Evolutionary conservation across 2,888 invertebrate species (phyloP).

Genomic region (Shargacucullia verbasci): DNA sequence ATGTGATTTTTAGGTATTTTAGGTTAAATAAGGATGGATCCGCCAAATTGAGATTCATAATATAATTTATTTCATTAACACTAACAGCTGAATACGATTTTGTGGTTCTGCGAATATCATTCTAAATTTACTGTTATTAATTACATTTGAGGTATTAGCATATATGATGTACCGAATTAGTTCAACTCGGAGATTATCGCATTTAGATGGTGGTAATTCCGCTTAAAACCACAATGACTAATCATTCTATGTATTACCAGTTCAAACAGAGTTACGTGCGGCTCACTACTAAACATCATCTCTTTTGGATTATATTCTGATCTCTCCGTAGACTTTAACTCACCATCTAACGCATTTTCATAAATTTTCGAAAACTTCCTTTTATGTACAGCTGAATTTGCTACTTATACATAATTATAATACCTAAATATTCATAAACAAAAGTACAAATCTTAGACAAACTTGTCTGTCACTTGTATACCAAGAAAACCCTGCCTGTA

Average conservation of each 20-base stretch:
- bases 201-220: slow-evolving; percentile 38
- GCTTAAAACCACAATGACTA: slow-evolving; percentile 32
- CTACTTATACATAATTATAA: too few species aligned
- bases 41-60: slow-evolving; percentile 11
- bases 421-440: too few species aligned
- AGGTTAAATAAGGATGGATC: slow-evolving; percentile 2
- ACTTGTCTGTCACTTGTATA: too few species aligned
- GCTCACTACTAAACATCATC: not conserved
- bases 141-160: not conserved
- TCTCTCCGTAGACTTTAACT: slow-evolving; percentile 11
- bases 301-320: slow-evolving; percentile 3
- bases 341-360: not conserved
- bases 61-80: not conserved
- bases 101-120: too few species aligned
- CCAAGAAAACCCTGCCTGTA: too few species aligned
- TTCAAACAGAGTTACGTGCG: not conserved
- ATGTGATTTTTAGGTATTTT: slow-evolving; percentile 13
- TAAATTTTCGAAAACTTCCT: slow-evolving; percentile 3
- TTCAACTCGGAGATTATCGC: slow-evolving; percentile 40
- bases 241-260: slow-evolving; percentile 30
- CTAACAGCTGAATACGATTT: too few species aligned
- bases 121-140: too few species aligned
- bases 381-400: not conserved
- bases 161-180: slow-evolving; percentile 29
- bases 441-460: too few species aligned